Conservation (phyloP, 1,140 invertebrate genomes). For the Leptinotarsa undecemlineata region DNA sequence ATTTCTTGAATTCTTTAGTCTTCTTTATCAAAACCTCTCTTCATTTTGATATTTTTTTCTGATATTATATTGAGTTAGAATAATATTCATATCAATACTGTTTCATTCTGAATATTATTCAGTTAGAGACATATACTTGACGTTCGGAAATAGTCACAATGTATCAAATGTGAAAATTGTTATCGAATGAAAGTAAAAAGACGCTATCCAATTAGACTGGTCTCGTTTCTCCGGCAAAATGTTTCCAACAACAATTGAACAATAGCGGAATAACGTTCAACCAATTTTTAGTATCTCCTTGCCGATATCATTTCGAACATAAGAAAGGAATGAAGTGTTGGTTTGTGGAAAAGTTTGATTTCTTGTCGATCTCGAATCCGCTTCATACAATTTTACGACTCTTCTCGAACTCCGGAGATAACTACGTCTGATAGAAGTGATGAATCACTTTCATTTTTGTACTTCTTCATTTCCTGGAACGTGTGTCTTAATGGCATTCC, state of each 20-base stretch:
- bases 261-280: too few relatives aligned
- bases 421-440: slow-evolving; percentile 20
- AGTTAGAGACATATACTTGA: too few relatives aligned
- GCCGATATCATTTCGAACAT: slow-evolving; percentile 1
- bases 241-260: too few relatives aligned
- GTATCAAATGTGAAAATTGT: neutral
- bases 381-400: slow-evolving; percentile 15
- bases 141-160: neutral
- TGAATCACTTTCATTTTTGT: slow-evolving; percentile 22
- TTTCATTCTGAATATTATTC: too few relatives aligned
- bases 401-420: slow-evolving; percentile 11
- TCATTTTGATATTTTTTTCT: too few relatives aligned
- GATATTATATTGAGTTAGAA: too few relatives aligned
- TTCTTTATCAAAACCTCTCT: too few relatives aligned
- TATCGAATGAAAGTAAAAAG: neutral
- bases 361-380: slow-evolving; percentile 16
- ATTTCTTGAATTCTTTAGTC: too few relatives aligned
- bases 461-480: slow-evolving; percentile 11
- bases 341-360: slow-evolving; percentile 15
- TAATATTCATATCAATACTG: too few relatives aligned
- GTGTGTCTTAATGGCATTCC: slow-evolving; percentile 9
- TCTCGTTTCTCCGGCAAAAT: neutral
- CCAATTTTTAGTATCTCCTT: neutral
- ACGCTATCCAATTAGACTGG: neutral
- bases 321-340: slow-evolving; percentile 7